These are phyloP conservation scores for Drosophila tanythrix DNA, from an alignment of 2,888 invertebrate genomes.

Conservation along the genomic window DNA sequence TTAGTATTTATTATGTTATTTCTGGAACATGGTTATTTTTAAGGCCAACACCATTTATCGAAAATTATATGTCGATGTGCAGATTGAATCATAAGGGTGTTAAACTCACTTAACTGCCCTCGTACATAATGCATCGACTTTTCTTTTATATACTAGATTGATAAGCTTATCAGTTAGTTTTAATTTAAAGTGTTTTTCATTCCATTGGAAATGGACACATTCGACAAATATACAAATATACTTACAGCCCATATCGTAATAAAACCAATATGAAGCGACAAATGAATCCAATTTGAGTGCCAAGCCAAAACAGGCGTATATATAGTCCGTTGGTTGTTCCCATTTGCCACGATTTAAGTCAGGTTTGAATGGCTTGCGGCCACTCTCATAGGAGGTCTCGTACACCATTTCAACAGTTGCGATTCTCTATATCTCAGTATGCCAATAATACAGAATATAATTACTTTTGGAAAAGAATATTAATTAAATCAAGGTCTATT, in stretches of 20 bases:
- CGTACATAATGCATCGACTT: background rate
- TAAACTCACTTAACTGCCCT: background rate
- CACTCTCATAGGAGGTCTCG: slow-evolving; percentile 83
- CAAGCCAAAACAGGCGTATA: slow-evolving; percentile 91
- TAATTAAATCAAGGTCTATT: no score
- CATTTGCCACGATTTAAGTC: slow-evolving; percentile 87
- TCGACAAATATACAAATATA: slow-evolving; percentile 12
- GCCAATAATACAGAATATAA: no score
- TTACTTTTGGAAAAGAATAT: no score
- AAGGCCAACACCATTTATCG: background rate
- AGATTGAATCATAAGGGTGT: background rate
- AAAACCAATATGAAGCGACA: slow-evolving; percentile 86
- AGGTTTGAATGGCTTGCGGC: slow-evolving; percentile 81
- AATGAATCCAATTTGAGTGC: slow-evolving; percentile 93
- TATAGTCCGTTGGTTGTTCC: slow-evolving; percentile 90
- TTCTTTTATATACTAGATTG: background rate
- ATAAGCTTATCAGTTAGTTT: slow-evolving; percentile 28
- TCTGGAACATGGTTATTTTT: background rate
- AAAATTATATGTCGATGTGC: background rate
- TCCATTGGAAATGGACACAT: background rate
- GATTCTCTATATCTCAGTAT: no score
- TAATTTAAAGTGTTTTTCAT: slow-evolving; percentile 2
- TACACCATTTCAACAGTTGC: no score
- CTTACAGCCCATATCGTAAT: slow-evolving; percentile 78
- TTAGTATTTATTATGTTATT: background rate